A percentile compares a stretch with the other conserved stretches of the same genome.
These are phyloP conservation scores for Erythrocercus mccallii DNA, from an alignment of 2,113 vertebrate species.

Conservation along the genomic window DNA sequence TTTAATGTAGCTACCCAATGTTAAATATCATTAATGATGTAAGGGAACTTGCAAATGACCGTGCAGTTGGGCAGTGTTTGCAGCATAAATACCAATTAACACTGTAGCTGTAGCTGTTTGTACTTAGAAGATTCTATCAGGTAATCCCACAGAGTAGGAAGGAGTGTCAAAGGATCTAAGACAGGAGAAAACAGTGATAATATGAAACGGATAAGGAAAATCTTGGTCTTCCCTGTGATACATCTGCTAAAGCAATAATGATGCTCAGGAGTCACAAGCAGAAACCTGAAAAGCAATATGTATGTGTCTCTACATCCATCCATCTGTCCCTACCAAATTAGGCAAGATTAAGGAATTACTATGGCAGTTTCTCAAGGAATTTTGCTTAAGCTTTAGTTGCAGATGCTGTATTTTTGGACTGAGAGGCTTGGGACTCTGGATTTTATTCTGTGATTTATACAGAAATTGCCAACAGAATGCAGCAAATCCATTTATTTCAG, in stretches of 20 bases:
- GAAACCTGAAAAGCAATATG: neutral
- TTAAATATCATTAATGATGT: slow-evolving; percentile 66
- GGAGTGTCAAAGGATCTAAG: neutral
- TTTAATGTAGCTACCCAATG: slow-evolving; percentile 59
- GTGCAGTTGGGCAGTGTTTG: slow-evolving; percentile 44
- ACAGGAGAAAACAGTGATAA: neutral
- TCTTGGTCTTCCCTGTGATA: neutral
- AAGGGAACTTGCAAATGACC: slow-evolving; percentile 61
- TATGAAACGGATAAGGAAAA: neutral
- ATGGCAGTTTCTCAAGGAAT: neutral
- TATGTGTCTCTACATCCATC: neutral
- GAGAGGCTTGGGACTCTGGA: neutral
- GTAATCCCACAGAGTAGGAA: neutral
- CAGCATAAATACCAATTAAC: slow-evolving; percentile 66
- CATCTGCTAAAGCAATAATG: neutral
- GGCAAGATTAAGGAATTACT: neutral
- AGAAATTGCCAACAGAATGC: neutral
- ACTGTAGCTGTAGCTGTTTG: neutral
- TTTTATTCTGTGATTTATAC: neutral
- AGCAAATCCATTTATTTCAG: neutral
- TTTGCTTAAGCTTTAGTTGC: neutral
- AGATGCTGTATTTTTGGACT: neutral
- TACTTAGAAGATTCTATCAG: neutral
- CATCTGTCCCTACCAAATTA: neutral
- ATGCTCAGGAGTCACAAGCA: neutral